A percentile compares a stretch with the other conserved stretches of the same genome.
Evolutionary conservation across 2,113 vertebrate genomes (phyloP).

Genomic region (Sus scrofa): DNA sequence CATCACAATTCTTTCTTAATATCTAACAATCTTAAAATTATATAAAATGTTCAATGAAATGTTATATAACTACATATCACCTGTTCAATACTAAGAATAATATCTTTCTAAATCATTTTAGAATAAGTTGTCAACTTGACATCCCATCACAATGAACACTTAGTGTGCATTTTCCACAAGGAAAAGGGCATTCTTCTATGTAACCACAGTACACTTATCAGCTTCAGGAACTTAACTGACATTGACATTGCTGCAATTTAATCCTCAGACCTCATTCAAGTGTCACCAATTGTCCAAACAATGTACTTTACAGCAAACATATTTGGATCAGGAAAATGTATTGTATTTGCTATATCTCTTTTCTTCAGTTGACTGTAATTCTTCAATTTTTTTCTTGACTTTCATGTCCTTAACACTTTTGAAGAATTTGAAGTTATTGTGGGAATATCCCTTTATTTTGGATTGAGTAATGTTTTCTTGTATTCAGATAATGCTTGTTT

Average conservation of each 20-base stretch:
- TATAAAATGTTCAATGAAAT: neutral
- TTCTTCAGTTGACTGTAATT: neutral
- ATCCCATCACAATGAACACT: neutral
- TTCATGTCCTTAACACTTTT: neutral
- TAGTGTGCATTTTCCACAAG: neutral
- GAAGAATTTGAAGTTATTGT: neutral
- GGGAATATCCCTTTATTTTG: neutral
- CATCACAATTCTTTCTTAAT: slow-evolving; percentile 2
- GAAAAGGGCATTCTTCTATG: neutral
- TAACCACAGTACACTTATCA: neutral
- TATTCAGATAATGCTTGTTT: neutral
- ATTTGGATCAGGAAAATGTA: neutral
- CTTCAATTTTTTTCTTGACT: neutral
- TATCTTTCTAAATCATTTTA: neutral
- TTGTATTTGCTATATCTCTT: neutral
- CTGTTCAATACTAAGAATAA: neutral
- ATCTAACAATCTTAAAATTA: neutral
- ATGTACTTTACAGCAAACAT: neutral
- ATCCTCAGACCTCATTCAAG: neutral
- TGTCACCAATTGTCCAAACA: neutral
- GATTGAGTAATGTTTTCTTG: neutral
- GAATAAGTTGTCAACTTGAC: neutral
- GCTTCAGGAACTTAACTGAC: neutral
- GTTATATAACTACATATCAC: neutral
- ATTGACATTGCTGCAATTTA: neutral